phyloP scores from a whole-genome alignment of 2,113 vertebrate genomes.

The zebrafish (Danio rerio) region GRCz12tu NC_133195.1:17840501-17841000 shows the following conservation, averaged over 20 bases:
- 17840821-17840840: not conserved
- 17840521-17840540: constrained; percentile 35
- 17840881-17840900: not conserved
- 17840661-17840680: constrained; percentile 27
- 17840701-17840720: constrained; percentile 2
- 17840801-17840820: constrained; percentile 2
- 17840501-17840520: constrained; percentile 43
- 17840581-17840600: constrained; percentile 33
- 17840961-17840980: not conserved
- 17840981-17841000: not conserved
- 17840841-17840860: constrained; percentile 11
- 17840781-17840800: constrained; percentile 30
- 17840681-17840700: constrained; percentile 10
- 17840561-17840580: constrained; percentile 5
- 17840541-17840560: constrained; percentile 47
- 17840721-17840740: constrained; percentile 33
- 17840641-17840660: constrained; percentile 18
- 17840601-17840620: constrained; percentile 32
- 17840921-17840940: not conserved
- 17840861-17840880: not conserved
- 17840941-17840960: not conserved
- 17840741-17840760: constrained; percentile 48
- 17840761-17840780: constrained; percentile 29
- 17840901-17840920: not conserved
- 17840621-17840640: not conserved